Conservation (phyloP, 2,797 vertebrate genomes). For the Hozukius guyotensis region DNA sequence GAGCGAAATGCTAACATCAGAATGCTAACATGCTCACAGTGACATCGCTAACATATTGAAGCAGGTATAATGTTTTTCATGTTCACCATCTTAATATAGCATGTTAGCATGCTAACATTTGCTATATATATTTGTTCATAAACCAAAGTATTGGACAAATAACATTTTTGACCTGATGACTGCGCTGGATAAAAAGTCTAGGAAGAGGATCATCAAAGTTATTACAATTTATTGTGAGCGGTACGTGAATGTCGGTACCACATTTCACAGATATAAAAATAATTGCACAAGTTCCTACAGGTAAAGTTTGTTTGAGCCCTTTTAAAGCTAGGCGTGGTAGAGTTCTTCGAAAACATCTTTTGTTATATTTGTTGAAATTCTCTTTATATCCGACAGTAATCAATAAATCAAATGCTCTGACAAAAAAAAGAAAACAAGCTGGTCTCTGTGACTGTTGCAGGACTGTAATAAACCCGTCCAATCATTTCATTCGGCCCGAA, state of each 20-base stretch:
- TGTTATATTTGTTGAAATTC: too few species aligned
- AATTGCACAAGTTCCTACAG: not conserved
- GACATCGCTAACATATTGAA: not conserved
- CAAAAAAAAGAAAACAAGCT: too few species aligned
- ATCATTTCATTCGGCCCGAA: too few species aligned
- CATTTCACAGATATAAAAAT: not conserved
- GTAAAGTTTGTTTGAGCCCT: not conserved
- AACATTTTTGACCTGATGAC: not conserved
- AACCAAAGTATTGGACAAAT: not conserved
- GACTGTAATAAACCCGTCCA: too few species aligned
- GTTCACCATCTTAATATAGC: not conserved
- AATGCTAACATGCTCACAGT: not conserved
- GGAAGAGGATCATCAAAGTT: not conserved
- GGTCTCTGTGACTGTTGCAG: too few species aligned
- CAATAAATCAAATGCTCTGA: too few species aligned
- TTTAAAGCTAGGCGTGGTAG: not conserved
- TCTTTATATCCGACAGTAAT: too few species aligned
- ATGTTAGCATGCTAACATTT: not conserved
- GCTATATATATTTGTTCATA: not conserved
- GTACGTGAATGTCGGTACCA: not conserved
- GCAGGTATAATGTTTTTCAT: not conserved
- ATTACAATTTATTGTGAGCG: not conserved
- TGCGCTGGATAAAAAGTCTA: not conserved
- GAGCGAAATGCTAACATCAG: not conserved
- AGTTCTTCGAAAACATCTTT: fast-evolving